A percentile compares a stretch with the other conserved stretches of the same genome.
Evolutionary conservation across 2,113 vertebrate genomes (phyloP).

Genomic region (Esox niger): DNA sequence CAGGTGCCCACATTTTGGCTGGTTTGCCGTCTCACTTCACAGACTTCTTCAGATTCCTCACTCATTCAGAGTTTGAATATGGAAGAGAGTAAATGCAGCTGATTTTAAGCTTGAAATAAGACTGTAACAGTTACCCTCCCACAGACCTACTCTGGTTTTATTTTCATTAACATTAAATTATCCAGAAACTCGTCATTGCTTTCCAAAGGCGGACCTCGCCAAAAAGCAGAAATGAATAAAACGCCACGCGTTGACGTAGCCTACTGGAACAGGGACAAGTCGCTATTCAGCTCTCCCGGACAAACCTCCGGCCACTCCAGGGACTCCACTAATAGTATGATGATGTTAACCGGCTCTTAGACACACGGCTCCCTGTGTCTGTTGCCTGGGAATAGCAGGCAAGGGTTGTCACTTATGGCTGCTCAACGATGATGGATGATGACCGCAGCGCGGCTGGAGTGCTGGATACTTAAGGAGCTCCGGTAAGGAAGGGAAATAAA

Average conservation of each 20-base stretch:
- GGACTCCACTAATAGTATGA: slow-evolving; percentile 57
- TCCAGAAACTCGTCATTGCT: no score
- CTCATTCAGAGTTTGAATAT: background rate
- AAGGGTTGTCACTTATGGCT: slow-evolving; percentile 63
- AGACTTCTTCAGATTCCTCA: background rate
- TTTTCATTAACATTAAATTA: no score
- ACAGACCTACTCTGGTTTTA: no score
- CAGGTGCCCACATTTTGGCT: slow-evolving; percentile 13
- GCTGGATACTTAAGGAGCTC: slow-evolving; percentile 48
- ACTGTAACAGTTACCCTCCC: no score
- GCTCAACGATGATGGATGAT: slow-evolving; percentile 60
- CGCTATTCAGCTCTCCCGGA: no score
- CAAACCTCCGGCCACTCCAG: slow-evolving; percentile 24
- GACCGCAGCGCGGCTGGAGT: slow-evolving; percentile 27
- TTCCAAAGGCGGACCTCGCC: no score
- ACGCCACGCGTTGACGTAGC: no score
- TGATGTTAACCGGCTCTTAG: slow-evolving; percentile 57
- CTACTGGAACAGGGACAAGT: no score
- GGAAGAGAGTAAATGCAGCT: no score
- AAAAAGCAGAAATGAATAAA: no score
- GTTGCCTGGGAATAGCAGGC: slow-evolving; percentile 38
- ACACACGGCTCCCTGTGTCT: slow-evolving; percentile 12
- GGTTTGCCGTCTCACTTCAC: background rate
- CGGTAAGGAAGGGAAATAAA: slow-evolving; percentile 46
- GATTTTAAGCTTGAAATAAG: no score